Evolutionary conservation across 2,888 invertebrate genomes (phyloP).

Genomic region (Ophioninae sp.): DNA sequence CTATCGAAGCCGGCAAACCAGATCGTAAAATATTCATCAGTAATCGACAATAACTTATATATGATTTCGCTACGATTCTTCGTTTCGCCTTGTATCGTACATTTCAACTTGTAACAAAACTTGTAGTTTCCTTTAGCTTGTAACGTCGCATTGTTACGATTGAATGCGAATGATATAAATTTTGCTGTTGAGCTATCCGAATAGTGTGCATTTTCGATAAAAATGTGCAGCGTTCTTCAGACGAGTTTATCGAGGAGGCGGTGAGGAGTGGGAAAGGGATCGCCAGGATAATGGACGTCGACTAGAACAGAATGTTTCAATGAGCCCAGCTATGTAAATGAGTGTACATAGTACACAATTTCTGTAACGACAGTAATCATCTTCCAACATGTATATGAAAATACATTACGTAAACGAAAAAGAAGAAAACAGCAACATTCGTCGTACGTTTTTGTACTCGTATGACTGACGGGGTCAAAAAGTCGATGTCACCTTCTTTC

Average conservation of each 20-base stretch:
- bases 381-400: slow-evolving; percentile 40
- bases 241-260: slow-evolving; percentile 23
- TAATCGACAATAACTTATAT: slow-evolving; percentile 45
- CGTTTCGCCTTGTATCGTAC: slow-evolving; percentile 19
- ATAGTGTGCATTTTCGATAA: slow-evolving; percentile 36
- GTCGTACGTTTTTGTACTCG: slow-evolving; percentile 31
- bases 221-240: slow-evolving; percentile 23
- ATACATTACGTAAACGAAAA: slow-evolving; percentile 39
- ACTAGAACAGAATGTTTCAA: slow-evolving; percentile 64
- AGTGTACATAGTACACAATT: slow-evolving; percentile 66
- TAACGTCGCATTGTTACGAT: slow-evolving; percentile 18
- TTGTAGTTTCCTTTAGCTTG: slow-evolving; percentile 25
- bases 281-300: slow-evolving; percentile 48
- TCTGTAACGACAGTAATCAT: slow-evolving; percentile 52
- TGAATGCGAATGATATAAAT: slow-evolving; percentile 10
- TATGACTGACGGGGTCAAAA: slow-evolving; percentile 44
- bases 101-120: slow-evolving; percentile 20
- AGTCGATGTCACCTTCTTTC: slow-evolving; percentile 14
- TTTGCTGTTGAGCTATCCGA: neutral
- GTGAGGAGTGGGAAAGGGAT: neutral
- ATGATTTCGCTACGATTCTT: slow-evolving; percentile 30
- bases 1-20: slow-evolving; percentile 19
- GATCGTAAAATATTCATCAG: slow-evolving; percentile 37
- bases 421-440: slow-evolving; percentile 18
- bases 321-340: slow-evolving; percentile 58